Base-by-base conservation (phyloP, 2,797 vertebrate genomes). In the Sebastes baramenuke region DNA sequence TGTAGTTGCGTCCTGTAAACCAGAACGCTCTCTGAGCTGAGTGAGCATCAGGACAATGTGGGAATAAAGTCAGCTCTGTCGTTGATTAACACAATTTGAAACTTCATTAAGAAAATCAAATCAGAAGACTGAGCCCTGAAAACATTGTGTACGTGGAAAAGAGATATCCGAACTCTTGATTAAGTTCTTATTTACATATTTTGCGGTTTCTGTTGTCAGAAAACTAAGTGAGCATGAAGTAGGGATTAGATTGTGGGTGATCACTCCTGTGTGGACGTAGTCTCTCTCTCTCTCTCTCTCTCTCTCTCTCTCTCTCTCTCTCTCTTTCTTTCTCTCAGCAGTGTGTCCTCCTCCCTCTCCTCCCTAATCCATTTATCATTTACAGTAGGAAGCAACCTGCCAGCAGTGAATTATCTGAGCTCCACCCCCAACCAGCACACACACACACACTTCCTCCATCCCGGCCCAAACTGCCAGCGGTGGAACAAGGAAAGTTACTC, bases 341-440 rank as follows among this genome's bases (percentile, higher is more conserved):
- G 83, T 18, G 22, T 71, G 64, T 68, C 75, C 79, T 82, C 77
- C 80, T 36, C 67, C 74, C 64, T 69, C 70, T 86, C 84, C 83
- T 82, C 86, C 82, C 87, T 90, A 88, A 87, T 78, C 80, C 84
- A 88, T 90, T 80, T 86, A 93, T 86, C 93, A 89, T 89, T 81
- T 92, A 93, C 90, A 94, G 89, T 92, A 95, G 91, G 93, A 96
- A 95, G 87, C 81, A 92, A 92, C 81, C 88, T 93, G 92, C 92
- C 92, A 93, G 77, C 72, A 74, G 80, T 92, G 94, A 95, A 90
- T 95, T 94, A 94, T 92, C 86, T 8, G 38, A 82, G 89, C 91
- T 86, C 88, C 84, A 58, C 85, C 86, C 71, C 77, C 67, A 1
- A 49, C 55, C 30, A 20, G 13, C 61, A 22, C 77, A 54, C 46